Evolutionary conservation across 2,888 invertebrate genomes (phyloP).

Genomic region (Keiferia lycopersicella): DNA sequence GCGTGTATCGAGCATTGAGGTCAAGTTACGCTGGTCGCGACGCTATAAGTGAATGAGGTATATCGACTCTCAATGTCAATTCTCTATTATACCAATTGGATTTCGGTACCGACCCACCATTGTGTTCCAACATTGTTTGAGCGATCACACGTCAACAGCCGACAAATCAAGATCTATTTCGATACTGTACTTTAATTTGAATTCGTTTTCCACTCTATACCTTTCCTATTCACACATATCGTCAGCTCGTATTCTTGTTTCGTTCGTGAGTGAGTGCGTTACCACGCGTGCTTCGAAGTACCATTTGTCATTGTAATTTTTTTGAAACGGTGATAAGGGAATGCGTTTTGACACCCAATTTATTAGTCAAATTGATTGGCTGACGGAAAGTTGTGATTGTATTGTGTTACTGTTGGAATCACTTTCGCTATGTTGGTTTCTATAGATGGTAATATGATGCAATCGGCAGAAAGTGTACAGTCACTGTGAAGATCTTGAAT

Average conservation of each 20-base stretch:
- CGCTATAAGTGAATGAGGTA: too few species aligned
- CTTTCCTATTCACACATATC: slow-evolving; percentile 35
- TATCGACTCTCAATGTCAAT: slow-evolving; percentile 10
- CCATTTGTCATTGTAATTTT: slow-evolving; percentile 70
- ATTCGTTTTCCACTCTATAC: slow-evolving; percentile 44
- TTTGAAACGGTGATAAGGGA: slow-evolving; percentile 59
- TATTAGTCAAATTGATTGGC: slow-evolving; percentile 53
- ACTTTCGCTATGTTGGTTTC: slow-evolving; percentile 23
- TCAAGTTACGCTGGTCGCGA: too few species aligned
- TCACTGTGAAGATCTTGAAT: slow-evolving; percentile 3
- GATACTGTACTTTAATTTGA: slow-evolving; percentile 69
- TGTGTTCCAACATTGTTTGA: slow-evolving; percentile 55
- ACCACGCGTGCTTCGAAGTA: slow-evolving; percentile 39
- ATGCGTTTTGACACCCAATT: slow-evolving; percentile 65
- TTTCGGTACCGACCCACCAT: slow-evolving; percentile 50
- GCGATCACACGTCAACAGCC: slow-evolving; percentile 73
- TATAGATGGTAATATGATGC: slow-evolving; percentile 9
- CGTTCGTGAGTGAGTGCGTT: slow-evolving; percentile 43
- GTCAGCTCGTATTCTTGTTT: slow-evolving; percentile 28
- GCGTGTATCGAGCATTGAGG: too few species aligned
- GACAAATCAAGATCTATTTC: slow-evolving; percentile 75
- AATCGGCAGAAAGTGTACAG: not conserved
- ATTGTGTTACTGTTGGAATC: slow-evolving; percentile 31
- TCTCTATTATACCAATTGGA: slow-evolving; percentile 12
- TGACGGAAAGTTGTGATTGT: slow-evolving; percentile 36